Evolutionary conservation across 2,113 vertebrate genomes (phyloP).

Genomic region (Thermophis baileyi): DNA sequence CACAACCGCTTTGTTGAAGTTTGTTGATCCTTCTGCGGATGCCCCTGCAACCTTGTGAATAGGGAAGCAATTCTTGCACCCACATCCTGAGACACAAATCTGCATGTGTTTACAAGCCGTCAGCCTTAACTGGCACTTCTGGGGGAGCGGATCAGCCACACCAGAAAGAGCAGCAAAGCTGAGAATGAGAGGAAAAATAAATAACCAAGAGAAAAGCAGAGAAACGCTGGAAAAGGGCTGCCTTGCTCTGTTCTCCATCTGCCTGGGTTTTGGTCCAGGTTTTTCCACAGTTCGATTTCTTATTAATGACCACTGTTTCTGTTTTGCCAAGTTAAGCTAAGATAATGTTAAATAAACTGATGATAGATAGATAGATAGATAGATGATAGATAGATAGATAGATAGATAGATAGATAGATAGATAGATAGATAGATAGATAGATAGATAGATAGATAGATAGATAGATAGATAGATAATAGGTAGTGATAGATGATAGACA

Average conservation of each 20-base stretch:
- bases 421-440: too few species aligned
- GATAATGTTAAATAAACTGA: not conserved
- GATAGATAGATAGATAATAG: too few species aligned
- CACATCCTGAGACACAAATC: not conserved
- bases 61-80: not conserved
- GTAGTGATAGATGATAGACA: too few species aligned
- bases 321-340: not conserved
- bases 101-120: not conserved
- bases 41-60: not conserved
- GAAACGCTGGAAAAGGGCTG: not conserved
- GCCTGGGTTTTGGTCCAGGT: not conserved
- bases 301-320: conserved; percentile 27
- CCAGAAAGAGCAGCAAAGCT: not conserved
- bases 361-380: not conserved
- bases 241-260: not conserved
- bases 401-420: too few species aligned
- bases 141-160: not conserved
- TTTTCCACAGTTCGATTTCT: conserved; percentile 14
- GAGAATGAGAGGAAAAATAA: not conserved
- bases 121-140: not conserved
- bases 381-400: too few species aligned
- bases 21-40: not conserved
- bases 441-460: too few species aligned
- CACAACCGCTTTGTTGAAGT: not conserved
- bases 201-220: not conserved